Evolutionary conservation across 2,797 vertebrate genomes (phyloP), one percentile per base, ranked within the genome.

Genomic region (Tinamus major): DNA sequence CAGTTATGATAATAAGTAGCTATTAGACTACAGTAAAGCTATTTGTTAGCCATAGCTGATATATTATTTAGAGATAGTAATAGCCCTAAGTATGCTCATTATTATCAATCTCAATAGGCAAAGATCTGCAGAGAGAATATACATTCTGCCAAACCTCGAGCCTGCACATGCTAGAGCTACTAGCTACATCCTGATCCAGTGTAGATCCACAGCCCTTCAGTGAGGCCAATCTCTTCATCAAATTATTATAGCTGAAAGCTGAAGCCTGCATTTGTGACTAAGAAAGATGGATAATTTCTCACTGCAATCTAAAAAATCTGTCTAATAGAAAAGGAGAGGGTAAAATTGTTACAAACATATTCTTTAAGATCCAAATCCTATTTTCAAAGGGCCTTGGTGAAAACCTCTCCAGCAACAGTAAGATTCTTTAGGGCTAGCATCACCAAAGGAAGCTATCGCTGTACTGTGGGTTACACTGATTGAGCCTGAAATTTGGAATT

Each of bases 1-100:
- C 24, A 87, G 7, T 74, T 94, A 74, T 81, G 85, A 78, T 94
- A 96, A 94, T 96, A 91, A 96, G 82, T 85, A 95, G 41, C 56
- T 88, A 87, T 85, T 94, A 87, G 27, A 48, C 69, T 92, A 42
- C 26, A 84, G n/a, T 58, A 63, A 88, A 95, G 53, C 75, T 91
- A 94, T 85, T 96, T 93, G 41, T 80, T 95, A 94, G 23, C 27
- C 56, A 65, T 59, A 96, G 48, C 19, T 89, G 63, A 72, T 93
- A 56, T 35, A 92, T 93, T 95, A 85, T 95, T 95, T 90, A 78
- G 37, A 85, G 41, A 26, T 35, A 56, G 61, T 92, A 90, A 93
- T 92, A 95, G 87, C 33, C 15, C 51, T 94, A 85, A 96, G 4
- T 41, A 62, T 75, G 90, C n/a, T 92, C 37, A 76, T 95, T 85